Evolutionary conservation across 2,797 vertebrate species (phyloP).

Genomic region (Cyprinella venusta): DNA sequence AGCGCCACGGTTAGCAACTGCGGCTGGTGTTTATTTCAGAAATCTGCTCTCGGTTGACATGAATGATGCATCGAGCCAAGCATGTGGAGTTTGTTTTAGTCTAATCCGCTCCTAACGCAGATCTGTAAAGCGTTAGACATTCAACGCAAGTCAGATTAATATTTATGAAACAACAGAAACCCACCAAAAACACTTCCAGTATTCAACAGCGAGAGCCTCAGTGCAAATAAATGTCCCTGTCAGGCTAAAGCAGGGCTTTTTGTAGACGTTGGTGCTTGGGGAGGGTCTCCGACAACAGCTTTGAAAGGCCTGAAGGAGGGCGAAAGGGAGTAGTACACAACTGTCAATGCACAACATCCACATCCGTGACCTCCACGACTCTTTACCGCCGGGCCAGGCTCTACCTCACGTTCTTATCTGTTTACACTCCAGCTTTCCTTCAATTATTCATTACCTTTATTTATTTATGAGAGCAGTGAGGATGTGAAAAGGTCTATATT

Average conservation of each 20-base stretch:
- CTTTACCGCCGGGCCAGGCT: constrained; percentile 29
- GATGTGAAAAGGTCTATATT: constrained; percentile 43
- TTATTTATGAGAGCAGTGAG: constrained; percentile 56
- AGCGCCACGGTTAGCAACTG: constrained; percentile 21
- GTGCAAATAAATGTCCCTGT: constrained; percentile 27
- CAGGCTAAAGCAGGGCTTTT: neutral
- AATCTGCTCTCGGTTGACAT: constrained; percentile 29
- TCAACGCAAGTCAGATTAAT: constrained; percentile 35
- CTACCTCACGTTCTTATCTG: constrained; percentile 44
- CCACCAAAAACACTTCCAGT: constrained; percentile 14
- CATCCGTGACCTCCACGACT: constrained; percentile 16
- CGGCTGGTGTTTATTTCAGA: constrained; percentile 45
- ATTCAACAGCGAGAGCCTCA: neutral
- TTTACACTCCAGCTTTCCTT: constrained; percentile 44
- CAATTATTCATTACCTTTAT: constrained; percentile 60
- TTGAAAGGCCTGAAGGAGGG: constrained; percentile 1
- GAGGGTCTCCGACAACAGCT: neutral
- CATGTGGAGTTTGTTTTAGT: constrained; percentile 50
- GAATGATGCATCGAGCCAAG: constrained; percentile 40
- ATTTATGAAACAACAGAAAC: constrained; percentile 46
- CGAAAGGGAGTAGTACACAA: neutral
- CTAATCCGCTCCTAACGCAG: constrained; percentile 44
- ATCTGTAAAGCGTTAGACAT: constrained; percentile 39
- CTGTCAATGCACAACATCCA: constrained; percentile 24
- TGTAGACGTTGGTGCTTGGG: neutral